phyloP scores from a whole-genome alignment of 2,797 vertebrate species.

The Myotis planiceps region DNA sequence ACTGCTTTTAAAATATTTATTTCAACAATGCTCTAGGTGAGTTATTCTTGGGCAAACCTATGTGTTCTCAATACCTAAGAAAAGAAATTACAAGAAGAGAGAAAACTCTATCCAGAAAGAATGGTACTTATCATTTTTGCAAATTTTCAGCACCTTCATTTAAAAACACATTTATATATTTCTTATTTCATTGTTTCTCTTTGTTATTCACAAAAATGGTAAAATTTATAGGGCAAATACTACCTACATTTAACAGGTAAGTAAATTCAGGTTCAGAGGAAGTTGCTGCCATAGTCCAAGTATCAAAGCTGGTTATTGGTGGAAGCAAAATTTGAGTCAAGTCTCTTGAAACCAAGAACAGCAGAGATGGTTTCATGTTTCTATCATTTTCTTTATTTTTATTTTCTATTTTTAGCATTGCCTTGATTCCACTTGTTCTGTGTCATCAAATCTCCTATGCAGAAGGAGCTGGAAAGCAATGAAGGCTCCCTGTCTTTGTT shows the following conservation, averaged over 20 bases:
- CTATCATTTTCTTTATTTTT: neutral
- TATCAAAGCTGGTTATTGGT: neutral
- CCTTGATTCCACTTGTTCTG: neutral
- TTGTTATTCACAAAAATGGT: neutral
- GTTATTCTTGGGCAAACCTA: neutral
- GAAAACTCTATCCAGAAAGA: neutral
- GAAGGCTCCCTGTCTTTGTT: neutral
- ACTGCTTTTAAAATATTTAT: neutral
- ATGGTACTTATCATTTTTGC: fast-evolving
- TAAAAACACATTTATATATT: neutral
- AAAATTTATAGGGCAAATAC: neutral
- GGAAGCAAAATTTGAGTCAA: neutral
- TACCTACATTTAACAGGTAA: neutral
- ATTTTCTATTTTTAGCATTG: neutral
- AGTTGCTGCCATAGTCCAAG: neutral
- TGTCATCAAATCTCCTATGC: neutral
- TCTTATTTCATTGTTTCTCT: neutral
- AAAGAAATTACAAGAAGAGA: neutral
- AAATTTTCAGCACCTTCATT: neutral
- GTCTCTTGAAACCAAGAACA: neutral
- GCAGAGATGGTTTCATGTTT: neutral
- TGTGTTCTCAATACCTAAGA: neutral
- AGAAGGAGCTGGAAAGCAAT: neutral
- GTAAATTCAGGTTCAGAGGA: neutral
- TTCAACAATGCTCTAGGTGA: neutral